phyloP scores from a whole-genome alignment of 1,140 invertebrate species.

The Magallana ariakensis region DNA sequence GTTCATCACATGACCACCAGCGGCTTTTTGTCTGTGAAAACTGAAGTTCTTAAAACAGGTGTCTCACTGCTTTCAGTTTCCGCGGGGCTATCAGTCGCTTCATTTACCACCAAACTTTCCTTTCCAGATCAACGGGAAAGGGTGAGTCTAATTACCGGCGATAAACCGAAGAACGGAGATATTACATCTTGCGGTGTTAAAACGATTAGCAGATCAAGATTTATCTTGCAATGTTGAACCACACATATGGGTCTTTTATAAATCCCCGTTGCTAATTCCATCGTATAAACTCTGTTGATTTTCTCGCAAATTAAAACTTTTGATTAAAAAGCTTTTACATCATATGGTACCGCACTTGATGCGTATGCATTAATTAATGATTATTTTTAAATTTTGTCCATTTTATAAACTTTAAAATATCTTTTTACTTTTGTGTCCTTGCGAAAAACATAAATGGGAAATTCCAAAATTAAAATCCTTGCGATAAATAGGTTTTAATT shows the following conservation, averaged over 20 bases:
- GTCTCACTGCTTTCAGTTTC: conserved; percentile 7
- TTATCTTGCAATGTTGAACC: not conserved
- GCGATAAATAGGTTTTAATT: too few relatives aligned
- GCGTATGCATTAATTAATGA: too few relatives aligned
- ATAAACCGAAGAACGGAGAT: conserved; percentile 17
- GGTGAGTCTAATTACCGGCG: conserved; percentile 8
- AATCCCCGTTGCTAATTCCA: too few relatives aligned
- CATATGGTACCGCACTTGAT: too few relatives aligned
- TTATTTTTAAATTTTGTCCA: too few relatives aligned
- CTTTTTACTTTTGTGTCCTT: too few relatives aligned
- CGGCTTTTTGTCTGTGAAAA: conserved; percentile 11
- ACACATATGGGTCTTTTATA: not conserved
- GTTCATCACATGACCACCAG: conserved; percentile 7
- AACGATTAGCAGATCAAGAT: conserved; percentile 33
- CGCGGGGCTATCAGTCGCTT: conserved; percentile 16
- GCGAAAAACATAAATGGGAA: too few relatives aligned
- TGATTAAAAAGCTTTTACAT: too few relatives aligned
- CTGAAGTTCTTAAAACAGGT: conserved; percentile 3
- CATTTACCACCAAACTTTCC: conserved; percentile 16
- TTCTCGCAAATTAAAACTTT: too few relatives aligned
- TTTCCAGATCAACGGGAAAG: not conserved
- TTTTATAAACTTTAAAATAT: too few relatives aligned
- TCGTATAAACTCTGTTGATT: too few relatives aligned
- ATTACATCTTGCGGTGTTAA: conserved; percentile 32
- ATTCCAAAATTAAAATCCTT: too few relatives aligned